These are phyloP conservation scores for Cardiocondyla obscurior DNA, from an alignment of 1,140 invertebrate genomes.

Conservation along the genomic window DNA sequence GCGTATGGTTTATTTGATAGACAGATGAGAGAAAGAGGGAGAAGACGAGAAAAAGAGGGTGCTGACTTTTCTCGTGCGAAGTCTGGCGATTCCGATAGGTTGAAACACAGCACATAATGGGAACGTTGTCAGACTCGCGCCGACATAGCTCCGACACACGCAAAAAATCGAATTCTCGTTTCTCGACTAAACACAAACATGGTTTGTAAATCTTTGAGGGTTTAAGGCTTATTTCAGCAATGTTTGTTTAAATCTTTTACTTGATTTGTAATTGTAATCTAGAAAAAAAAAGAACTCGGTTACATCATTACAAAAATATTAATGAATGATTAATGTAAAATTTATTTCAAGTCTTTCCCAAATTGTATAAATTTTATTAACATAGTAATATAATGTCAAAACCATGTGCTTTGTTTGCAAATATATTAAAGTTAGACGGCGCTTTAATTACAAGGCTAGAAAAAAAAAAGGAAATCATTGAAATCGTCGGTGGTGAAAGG, in stretches of 20 bases:
- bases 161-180: constrained; percentile 21
- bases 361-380: not conserved
- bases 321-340: not conserved
- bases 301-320: not conserved
- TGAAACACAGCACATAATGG: constrained; percentile 30
- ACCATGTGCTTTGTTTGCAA: not conserved
- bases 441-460: not conserved
- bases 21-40: not conserved
- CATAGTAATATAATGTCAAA: too few relatives aligned
- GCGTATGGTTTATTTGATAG: constrained; percentile 25
- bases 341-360: not conserved
- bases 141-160: not conserved
- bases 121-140: constrained; percentile 16
- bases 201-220: not conserved
- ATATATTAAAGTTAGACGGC: not conserved
- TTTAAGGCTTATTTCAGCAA: not conserved
- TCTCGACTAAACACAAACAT: constrained; percentile 13
- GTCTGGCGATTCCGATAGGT: constrained; percentile 21
- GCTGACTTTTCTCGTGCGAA: not conserved
- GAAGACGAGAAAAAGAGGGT: not conserved
- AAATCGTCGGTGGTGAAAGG: not conserved
- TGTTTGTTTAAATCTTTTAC: not conserved
- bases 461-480: not conserved
- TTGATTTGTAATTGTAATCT: not conserved
- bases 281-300: not conserved